Base-by-base conservation (phyloP, 2,797 vertebrate species). In the Bufotes viridis region DNA sequence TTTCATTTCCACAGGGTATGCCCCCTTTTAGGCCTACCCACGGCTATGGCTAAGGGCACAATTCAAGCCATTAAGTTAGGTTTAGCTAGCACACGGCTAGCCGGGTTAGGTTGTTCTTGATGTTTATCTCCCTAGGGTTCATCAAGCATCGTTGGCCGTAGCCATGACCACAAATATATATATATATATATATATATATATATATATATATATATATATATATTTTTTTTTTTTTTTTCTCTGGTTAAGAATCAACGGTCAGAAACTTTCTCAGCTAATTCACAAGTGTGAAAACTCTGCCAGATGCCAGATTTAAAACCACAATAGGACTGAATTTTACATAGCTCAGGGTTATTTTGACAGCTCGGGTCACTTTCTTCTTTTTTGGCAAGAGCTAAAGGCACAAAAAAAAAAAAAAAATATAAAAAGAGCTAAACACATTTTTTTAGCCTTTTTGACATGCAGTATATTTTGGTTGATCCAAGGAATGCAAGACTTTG, bases 391-490 rank as follows among this genome's bases (percentile, higher is more conserved):
- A 86, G 14, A 82, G 58, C 34, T 24, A 76, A 85, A 42, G 26
- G 29, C 57, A 18, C n/a, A 69, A 17, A 29, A 80, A 63, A 34
- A 34, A 34, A 12, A n/a, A 72, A 63, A 34, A 12, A n/a, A 72
- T 53, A 34, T 9, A 60, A 75, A 29, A 82, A 57, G 79, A 84
- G 34, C 42, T 53, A 78, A 53, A 78, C 24, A 78, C 26, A 1
- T 76, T 67, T 67, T 49, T 78, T 53, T 2, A n/a, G 29, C 12
- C 60, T 78, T 74, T 80, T 74, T 20, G 18, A 80, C 82, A 88
- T 75, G 78, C 42, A 74, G 75, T 88, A 65, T 89, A 85, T 85
- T 85, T 88, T 85, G 69, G 78, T 88, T 75, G n/a, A 81, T 81
- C 76, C 29, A 58, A 70, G 57, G 42, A 88, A 85, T 88, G 76